Base-by-base conservation (phyloP, 2,888 invertebrate genomes). In the Aquatica leii region DNA sequence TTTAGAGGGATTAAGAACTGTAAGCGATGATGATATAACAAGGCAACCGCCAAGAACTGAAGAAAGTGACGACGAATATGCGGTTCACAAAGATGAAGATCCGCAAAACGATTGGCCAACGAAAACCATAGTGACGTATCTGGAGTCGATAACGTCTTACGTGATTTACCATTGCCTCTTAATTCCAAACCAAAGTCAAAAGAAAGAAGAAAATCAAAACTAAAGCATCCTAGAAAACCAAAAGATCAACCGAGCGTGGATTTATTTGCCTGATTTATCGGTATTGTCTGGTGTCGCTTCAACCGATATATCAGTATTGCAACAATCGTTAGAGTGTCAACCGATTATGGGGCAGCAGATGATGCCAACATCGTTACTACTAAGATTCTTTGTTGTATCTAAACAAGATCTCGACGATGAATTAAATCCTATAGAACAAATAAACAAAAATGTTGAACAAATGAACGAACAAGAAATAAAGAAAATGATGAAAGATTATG, bases 1-100 rank as follows among this genome's bases (percentile, higher is more conserved):
- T 74, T 89, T 91, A 2, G 93, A 93, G 81, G 87, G 86, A 75
- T 85, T 89, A 53, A 89, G 89, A 67, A 89, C 91, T 0, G 92
- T 92, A 77, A 90, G 89, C 50, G 92, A 89, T 76, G 91, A 89
- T 78, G 84, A 84, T 67, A 71, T 75, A 74, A 83, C 77, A 63
- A 82, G 81, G 66, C 81, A 80, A 35, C 77, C 80, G 57, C 83
- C 82, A 41, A 82, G 84, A 8, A 82, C 81, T 35, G 82, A 82
- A 14, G 82, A 74, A 40, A 74, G 74, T 52, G 78, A 75, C 54
- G 76, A 76, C 20, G 77, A 75, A 56, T 82, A 81, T 59, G 65
- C 68, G n/a, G 61, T 69, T 5, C 66, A 71, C 35, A 74, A 73
- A 63, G 75, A 70, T 31, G 68, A 71, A 20, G 70, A 65, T 9